A percentile compares a stretch with the other conserved stretches of the same genome.
Evolutionary conservation across 1,140 invertebrate species (phyloP).

Genomic region (Proales similis): DNA sequence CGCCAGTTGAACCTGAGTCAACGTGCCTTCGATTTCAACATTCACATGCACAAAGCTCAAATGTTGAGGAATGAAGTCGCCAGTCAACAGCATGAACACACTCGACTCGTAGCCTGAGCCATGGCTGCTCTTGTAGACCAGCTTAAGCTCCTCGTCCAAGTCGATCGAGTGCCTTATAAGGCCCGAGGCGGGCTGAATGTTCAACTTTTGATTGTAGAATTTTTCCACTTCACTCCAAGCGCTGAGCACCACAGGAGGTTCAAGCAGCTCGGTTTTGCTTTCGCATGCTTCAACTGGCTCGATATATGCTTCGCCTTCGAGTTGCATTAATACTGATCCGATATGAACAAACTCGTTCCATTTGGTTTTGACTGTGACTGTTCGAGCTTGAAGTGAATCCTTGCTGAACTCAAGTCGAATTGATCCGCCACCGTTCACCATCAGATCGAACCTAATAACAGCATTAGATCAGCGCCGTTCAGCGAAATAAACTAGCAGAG

Average conservation of each 20-base stretch:
- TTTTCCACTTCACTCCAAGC: too few relatives aligned
- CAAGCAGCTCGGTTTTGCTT: constrained; percentile 37
- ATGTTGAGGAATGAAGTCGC: constrained; percentile 65
- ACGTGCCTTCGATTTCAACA: constrained; percentile 79
- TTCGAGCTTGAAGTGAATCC: constrained; percentile 78
- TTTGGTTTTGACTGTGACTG: constrained; percentile 82
- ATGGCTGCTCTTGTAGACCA: constrained; percentile 18
- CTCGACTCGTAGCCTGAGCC: constrained; percentile 80
- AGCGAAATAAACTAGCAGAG: not conserved
- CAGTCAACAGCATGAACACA: constrained; percentile 80
- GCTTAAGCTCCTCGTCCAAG: too few relatives aligned
- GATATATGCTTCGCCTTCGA: constrained; percentile 35
- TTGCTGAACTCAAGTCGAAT: constrained; percentile 86
- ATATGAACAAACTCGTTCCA: constrained; percentile 77
- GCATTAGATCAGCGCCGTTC: not conserved
- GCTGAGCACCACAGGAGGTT: too few relatives aligned
- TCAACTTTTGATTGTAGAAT: too few relatives aligned
- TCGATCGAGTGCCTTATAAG: too few relatives aligned
- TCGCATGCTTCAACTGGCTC: constrained; percentile 38
- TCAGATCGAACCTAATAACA: constrained; percentile 77
- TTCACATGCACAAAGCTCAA: constrained; percentile 76
- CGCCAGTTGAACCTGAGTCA: constrained; percentile 83
- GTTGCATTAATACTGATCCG: constrained; percentile 43
- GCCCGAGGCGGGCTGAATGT: constrained; percentile 37
- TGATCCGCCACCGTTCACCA: constrained; percentile 91